These are phyloP conservation scores for Cryptophagus acutangulus DNA, from an alignment of 2,888 invertebrate genomes.

Conservation along the genomic window DNA sequence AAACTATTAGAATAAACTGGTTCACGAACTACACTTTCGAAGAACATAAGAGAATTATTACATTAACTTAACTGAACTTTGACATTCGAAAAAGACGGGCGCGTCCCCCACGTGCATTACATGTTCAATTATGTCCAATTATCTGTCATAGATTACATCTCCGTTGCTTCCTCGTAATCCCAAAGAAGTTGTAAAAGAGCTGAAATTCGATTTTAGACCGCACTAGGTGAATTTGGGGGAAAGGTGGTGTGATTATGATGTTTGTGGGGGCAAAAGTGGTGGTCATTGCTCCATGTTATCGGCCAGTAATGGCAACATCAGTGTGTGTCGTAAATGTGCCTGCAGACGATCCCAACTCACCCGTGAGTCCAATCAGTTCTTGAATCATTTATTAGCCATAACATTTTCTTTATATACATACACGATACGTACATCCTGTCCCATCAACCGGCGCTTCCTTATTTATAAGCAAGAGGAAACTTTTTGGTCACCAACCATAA, in stretches of 20 bases:
- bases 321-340: conserved; percentile 42
- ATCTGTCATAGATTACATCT: conserved; percentile 31
- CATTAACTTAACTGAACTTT: background rate
- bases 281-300: conserved; percentile 41
- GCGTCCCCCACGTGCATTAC: conserved; percentile 21
- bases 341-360: conserved; percentile 29
- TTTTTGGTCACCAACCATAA: too few relatives aligned
- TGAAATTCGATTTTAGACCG: conserved; percentile 30
- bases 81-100: conserved; percentile 3
- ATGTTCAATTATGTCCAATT: conserved; percentile 39
- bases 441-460: too few relatives aligned
- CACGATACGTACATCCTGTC: background rate
- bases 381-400: conserved; percentile 45
- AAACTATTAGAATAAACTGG: too few relatives aligned
- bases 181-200: conserved; percentile 38
- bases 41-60: too few relatives aligned
- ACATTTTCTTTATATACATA: background rate
- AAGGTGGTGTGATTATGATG: conserved; percentile 34
- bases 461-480: too few relatives aligned
- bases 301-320: conserved; percentile 43
- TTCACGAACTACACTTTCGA: too few relatives aligned
- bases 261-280: conserved; percentile 27
- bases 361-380: conserved; percentile 35
- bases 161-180: conserved; percentile 33
- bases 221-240: conserved; percentile 31